Conservation (phyloP, 1,140 invertebrate species). For the Limonius californicus region DNA sequence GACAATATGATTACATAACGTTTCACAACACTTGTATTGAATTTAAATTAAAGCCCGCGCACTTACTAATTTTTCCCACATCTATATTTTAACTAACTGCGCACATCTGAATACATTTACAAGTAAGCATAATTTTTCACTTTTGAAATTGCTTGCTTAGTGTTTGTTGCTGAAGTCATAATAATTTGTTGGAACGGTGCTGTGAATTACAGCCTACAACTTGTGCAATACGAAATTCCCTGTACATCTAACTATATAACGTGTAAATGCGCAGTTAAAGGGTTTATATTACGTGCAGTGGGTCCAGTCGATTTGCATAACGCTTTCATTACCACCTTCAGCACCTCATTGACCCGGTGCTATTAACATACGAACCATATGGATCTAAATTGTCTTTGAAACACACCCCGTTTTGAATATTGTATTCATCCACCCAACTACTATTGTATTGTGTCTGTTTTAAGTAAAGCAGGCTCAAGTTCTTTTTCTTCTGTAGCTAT, state of each 20-base stretch:
- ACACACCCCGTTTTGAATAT: slow-evolving; percentile 24
- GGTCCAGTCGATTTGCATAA: slow-evolving; percentile 26
- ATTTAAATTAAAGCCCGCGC: too few species aligned
- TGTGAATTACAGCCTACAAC: neutral
- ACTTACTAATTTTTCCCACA: too few species aligned
- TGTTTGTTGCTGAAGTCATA: neutral
- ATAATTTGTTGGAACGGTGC: neutral
- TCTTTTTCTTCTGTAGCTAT: too few species aligned
- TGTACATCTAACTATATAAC: neutral
- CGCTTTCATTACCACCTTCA: slow-evolving; percentile 29
- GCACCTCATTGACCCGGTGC: slow-evolving; percentile 26
- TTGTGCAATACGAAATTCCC: neutral
- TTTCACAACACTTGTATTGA: too few species aligned
- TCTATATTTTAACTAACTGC: too few species aligned
- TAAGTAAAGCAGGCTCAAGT: too few species aligned
- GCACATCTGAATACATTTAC: too few species aligned
- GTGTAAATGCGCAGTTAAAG: slow-evolving; percentile 10
- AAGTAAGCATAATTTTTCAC: too few species aligned
- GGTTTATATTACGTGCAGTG: slow-evolving; percentile 15
- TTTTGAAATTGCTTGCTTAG: too few species aligned
- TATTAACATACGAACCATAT: slow-evolving; percentile 27
- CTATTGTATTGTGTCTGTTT: too few species aligned
- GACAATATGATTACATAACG: too few species aligned
- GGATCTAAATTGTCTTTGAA: neutral
- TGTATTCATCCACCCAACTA: too few species aligned